phyloP scores from a whole-genome alignment of 2,888 invertebrate species.

The Cheilosia urbana region DNA sequence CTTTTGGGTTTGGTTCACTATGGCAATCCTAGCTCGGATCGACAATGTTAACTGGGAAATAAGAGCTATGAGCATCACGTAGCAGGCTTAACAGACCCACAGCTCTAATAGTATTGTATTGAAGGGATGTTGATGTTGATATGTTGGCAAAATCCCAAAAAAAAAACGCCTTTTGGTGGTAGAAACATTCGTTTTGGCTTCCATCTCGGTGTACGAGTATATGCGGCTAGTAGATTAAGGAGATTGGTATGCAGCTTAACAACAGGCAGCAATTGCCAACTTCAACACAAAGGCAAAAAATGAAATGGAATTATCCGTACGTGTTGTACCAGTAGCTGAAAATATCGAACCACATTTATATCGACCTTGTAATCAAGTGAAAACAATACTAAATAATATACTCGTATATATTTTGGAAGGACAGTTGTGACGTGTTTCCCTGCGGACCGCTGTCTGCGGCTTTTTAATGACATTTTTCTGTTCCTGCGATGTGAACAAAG shows the following conservation, averaged over 20 bases:
- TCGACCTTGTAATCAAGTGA: constrained; percentile 49
- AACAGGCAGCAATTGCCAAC: constrained; percentile 56
- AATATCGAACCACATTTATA: constrained; percentile 40
- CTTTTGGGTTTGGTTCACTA: constrained; percentile 1
- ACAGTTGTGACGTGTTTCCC: too few species aligned
- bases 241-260: constrained; percentile 54
- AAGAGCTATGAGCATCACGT: constrained; percentile 59
- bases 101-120: constrained; percentile 46
- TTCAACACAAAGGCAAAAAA: constrained; percentile 46
- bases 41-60: constrained; percentile 35
- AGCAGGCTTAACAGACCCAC: constrained; percentile 50
- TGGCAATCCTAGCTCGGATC: constrained; percentile 26
- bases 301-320: constrained; percentile 46
- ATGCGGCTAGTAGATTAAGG: constrained; percentile 47
- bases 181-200: background rate
- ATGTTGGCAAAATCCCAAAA: constrained; percentile 41
- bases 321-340: constrained; percentile 32
- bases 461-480: too few species aligned
- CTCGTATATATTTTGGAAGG: too few species aligned
- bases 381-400: constrained; percentile 11
- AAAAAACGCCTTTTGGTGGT: constrained; percentile 5
- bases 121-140: constrained; percentile 35
- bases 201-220: constrained; percentile 1
- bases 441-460: too few species aligned
- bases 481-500: too few species aligned